Evolutionary conservation across 2,797 vertebrate species (phyloP).

Genomic region (Chaetodon trifasciatus): DNA sequence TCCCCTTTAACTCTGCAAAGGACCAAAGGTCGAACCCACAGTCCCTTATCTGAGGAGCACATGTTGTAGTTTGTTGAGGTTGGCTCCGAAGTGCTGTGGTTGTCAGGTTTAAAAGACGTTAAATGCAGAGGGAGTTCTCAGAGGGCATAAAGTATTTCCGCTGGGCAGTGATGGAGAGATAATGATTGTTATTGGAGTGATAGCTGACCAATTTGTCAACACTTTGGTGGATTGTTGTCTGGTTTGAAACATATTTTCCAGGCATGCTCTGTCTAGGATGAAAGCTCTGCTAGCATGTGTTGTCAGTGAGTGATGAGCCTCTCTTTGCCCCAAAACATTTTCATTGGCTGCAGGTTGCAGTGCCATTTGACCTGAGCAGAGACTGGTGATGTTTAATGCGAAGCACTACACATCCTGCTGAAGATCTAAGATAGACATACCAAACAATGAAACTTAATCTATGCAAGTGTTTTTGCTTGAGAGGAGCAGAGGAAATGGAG

Average conservation of each 20-base stretch:
- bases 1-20: slow-evolving; percentile 1
- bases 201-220: slow-evolving; percentile 65
- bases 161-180: slow-evolving; percentile 19
- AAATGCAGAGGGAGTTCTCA: slow-evolving; percentile 20
- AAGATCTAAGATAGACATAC: neutral
- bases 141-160: slow-evolving; percentile 36
- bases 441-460: neutral
- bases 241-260: slow-evolving; percentile 55
- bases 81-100: slow-evolving; percentile 16
- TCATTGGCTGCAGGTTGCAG: slow-evolving; percentile 54
- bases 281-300: slow-evolving; percentile 29
- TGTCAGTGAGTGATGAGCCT: slow-evolving; percentile 56
- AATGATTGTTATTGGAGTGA: slow-evolving; percentile 55
- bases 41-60: slow-evolving; percentile 49
- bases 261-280: slow-evolving; percentile 31
- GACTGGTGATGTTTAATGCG: slow-evolving; percentile 23
- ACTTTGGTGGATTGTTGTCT: slow-evolving; percentile 36
- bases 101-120: slow-evolving; percentile 47
- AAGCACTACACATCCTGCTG: neutral
- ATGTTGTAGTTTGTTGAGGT: slow-evolving; percentile 42
- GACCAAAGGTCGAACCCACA: slow-evolving; percentile 7
- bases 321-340: slow-evolving; percentile 60
- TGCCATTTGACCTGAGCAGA: slow-evolving; percentile 37
- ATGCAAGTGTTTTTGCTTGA: neutral
- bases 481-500: neutral